Conservation (phyloP, 2,113 vertebrate genomes). For the Dendrocopos noguchii region DNA sequence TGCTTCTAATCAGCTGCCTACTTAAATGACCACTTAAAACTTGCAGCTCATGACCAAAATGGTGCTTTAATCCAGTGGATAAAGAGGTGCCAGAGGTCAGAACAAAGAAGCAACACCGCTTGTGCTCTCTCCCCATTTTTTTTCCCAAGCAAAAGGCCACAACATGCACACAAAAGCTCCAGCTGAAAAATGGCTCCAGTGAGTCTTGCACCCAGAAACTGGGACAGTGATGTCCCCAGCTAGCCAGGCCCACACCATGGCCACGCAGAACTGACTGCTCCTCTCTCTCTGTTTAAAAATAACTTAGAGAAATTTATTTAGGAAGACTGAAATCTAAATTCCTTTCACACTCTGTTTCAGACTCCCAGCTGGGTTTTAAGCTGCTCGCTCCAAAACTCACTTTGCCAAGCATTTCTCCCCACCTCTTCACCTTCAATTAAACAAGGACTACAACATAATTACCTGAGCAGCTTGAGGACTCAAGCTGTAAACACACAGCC, state of each 20-base stretch:
- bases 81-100: not conserved
- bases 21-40: not conserved
- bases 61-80: not conserved
- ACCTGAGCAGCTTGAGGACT: not conserved
- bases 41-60: not conserved
- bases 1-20: not conserved
- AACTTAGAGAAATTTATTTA: not conserved
- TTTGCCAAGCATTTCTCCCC: not conserved
- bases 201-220: not conserved
- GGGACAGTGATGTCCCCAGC: not conserved
- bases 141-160: not conserved
- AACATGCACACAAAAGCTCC: not conserved
- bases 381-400: not conserved
- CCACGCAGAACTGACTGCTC: not conserved
- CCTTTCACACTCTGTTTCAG: not conserved
- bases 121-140: not conserved
- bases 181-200: not conserved
- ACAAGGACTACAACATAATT: not conserved
- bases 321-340: not conserved
- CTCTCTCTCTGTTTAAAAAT: not conserved
- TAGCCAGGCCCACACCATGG: not conserved
- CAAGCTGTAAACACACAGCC: not conserved
- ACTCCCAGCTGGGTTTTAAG: constrained; percentile 6
- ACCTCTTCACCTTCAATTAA: not conserved
- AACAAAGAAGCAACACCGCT: not conserved